Percentiles rank a stretch among this genome's conserved stretches.
These are phyloP conservation scores for Burhinus oedicnemus DNA, from an alignment of 2,113 vertebrate species.

Conservation along the genomic window DNA sequence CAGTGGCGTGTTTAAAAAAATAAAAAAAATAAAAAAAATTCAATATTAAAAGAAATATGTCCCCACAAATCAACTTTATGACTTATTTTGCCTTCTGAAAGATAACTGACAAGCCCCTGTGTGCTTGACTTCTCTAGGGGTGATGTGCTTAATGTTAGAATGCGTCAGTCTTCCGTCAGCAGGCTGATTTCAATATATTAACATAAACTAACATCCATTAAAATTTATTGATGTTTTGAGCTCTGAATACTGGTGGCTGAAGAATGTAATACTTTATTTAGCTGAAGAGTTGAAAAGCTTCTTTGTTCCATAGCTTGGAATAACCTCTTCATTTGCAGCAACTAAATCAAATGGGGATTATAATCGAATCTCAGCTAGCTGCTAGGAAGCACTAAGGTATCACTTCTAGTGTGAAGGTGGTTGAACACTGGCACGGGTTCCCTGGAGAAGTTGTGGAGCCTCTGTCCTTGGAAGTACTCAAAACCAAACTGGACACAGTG, in stretches of 20 bases:
- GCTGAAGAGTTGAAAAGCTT: background rate
- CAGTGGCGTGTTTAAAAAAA: background rate
- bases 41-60: background rate
- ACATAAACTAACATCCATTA: background rate
- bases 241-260: background rate
- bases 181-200: background rate
- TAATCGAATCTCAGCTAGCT: background rate
- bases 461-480: background rate
- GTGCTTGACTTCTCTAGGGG: background rate
- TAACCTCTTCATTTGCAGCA: conserved; percentile 15
- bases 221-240: background rate
- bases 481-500: background rate
- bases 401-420: background rate
- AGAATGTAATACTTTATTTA: background rate
- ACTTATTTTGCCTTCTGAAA: background rate
- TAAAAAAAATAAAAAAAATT: too few relatives aligned
- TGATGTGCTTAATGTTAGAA: background rate
- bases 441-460: background rate
- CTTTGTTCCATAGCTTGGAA: background rate
- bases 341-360: background rate
- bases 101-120: background rate
- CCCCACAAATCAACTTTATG: background rate
- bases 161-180: background rate
- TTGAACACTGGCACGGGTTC: accelerated
- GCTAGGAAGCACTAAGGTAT: background rate